Percentiles rank a stretch among this genome's conserved stretches.
These are phyloP conservation scores for Enteromius thamalakanensis DNA, from an alignment of 2,797 vertebrate species.

Conservation along the genomic window DNA sequence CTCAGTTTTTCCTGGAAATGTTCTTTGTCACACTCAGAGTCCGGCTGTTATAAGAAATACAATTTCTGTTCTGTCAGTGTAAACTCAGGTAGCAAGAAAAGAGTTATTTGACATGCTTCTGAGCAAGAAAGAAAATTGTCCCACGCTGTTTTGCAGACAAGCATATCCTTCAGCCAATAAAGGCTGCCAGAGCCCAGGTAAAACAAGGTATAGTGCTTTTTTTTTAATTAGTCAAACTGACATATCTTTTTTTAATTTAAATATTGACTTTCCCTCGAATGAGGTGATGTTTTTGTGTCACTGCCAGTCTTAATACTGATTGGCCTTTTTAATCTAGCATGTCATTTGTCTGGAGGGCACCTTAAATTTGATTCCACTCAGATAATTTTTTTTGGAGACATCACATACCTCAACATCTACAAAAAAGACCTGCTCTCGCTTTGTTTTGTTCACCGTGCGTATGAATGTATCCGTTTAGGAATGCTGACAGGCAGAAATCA, in stretches of 20 bases:
- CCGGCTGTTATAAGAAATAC: conserved; percentile 32
- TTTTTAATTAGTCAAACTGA: background rate
- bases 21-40: conserved; percentile 28
- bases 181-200: background rate
- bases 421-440: background rate
- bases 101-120: conserved; percentile 25
- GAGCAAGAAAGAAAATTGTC: conserved; percentile 18
- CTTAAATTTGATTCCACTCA: conserved; percentile 6
- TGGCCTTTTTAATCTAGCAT: background rate
- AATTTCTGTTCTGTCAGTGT: conserved; percentile 38
- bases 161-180: conserved; percentile 5
- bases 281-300: background rate
- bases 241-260: conserved; percentile 9
- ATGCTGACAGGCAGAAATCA: background rate
- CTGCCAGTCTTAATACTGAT: background rate
- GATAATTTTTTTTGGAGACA: background rate
- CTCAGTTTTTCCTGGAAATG: conserved; percentile 19
- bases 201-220: background rate
- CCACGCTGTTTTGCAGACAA: conserved; percentile 2
- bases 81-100: conserved; percentile 10
- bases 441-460: background rate
- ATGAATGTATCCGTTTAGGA: background rate
- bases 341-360: background rate
- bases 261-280: background rate
- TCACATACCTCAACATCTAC: conserved; percentile 5